A percentile compares a stretch with the other conserved stretches of the same genome.
These are phyloP conservation scores for Rana temporaria DNA, from an alignment of 2,113 vertebrate genomes.

Conservation along the genomic window DNA sequence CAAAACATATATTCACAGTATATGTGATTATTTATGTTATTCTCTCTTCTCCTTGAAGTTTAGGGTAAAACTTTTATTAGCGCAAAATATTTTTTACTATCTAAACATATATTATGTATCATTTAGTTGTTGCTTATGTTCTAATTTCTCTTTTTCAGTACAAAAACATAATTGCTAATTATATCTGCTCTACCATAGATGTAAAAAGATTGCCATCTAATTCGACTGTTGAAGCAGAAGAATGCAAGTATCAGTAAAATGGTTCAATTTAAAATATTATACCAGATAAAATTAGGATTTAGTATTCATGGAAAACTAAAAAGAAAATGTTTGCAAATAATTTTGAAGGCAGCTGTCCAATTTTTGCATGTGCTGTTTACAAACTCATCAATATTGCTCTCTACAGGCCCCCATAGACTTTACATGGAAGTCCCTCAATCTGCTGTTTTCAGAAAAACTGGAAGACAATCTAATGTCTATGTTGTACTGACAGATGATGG, in stretches of 20 bases:
- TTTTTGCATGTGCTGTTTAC: too few species aligned
- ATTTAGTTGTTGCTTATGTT: conserved; percentile 3
- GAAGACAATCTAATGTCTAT: too few species aligned
- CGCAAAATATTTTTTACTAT: not conserved
- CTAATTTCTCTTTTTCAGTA: conserved; percentile 3
- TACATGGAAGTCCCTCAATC: too few species aligned
- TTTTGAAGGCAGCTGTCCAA: too few species aligned
- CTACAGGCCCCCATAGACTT: too few species aligned
- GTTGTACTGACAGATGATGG: too few species aligned
- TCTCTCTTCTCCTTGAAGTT: not conserved
- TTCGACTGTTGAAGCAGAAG: conserved; percentile 40
- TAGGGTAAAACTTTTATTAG: not conserved
- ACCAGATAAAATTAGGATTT: not conserved
- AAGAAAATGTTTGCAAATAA: not conserved
- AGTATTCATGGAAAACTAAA: not conserved
- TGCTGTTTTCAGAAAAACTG: too few species aligned
- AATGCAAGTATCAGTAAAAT: conserved; percentile 15
- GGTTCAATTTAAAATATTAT: not conserved
- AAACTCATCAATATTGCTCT: too few species aligned
- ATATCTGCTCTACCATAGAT: conserved; percentile 14
- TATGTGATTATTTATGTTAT: too few species aligned
- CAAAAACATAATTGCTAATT: conserved; percentile 35
- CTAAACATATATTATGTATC: conserved; percentile 9
- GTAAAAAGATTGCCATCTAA: conserved; percentile 32
- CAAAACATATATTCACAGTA: too few species aligned